Conservation (phyloP, 2,888 invertebrate genomes). For the Nebria brevicollis region DNA sequence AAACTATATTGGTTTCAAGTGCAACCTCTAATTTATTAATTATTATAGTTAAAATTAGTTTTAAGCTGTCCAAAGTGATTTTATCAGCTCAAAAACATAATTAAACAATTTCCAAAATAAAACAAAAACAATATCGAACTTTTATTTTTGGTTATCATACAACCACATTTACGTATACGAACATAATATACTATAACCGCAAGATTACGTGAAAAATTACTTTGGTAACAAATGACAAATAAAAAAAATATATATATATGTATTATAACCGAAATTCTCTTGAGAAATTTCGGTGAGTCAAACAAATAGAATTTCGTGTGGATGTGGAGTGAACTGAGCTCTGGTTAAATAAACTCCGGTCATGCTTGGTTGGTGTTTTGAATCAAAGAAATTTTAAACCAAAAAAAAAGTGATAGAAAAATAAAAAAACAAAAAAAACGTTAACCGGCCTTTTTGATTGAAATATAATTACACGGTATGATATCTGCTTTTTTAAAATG, state of each 20-base stretch:
- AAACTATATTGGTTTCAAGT: too few species aligned
- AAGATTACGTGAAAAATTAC: not conserved
- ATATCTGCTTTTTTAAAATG: not conserved
- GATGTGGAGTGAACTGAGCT: not conserved
- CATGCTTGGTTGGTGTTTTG: not conserved
- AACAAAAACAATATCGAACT: not conserved
- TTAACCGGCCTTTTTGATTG: not conserved
- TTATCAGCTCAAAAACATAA: not conserved
- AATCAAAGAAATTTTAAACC: not conserved
- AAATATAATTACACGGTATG: not conserved
- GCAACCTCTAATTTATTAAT: not conserved
- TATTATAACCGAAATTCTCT: not conserved
- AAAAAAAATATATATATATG: not conserved
- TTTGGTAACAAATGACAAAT: not conserved
- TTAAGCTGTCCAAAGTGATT: not conserved
- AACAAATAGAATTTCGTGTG: not conserved
- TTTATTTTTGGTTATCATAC: not conserved
- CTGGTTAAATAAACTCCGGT: not conserved
- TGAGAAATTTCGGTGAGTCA: not conserved
- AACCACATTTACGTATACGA: not conserved
- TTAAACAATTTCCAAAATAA: not conserved
- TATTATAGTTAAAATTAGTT: not conserved
- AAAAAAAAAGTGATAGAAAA: not conserved
- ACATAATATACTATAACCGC: not conserved
- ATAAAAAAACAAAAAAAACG: not conserved